Evolutionary conservation across 2,888 invertebrate genomes (phyloP).

Genomic region (Maniola hyperantus): DNA sequence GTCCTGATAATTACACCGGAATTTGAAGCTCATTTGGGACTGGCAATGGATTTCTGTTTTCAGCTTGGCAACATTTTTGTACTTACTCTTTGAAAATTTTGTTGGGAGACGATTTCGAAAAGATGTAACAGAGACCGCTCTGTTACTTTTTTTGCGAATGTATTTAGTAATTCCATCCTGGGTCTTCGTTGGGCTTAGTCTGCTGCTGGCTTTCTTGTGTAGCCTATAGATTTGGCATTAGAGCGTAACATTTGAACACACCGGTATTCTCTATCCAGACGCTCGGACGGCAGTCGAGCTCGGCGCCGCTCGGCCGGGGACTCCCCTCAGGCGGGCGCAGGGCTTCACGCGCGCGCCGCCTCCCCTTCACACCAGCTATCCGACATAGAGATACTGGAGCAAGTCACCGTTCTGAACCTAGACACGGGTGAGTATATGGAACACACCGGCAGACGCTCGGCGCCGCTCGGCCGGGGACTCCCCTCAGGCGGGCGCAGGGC

Average conservation of each 20-base stretch:
- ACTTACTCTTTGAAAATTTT: too few relatives aligned
- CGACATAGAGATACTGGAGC: slow-evolving; percentile 96
- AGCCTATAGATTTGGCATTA: too few relatives aligned
- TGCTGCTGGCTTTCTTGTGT: not conserved
- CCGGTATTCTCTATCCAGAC: not conserved
- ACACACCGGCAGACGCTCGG: slow-evolving; percentile 42
- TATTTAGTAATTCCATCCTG: too few relatives aligned
- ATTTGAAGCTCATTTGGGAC: too few relatives aligned
- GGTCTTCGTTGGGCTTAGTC: too few relatives aligned
- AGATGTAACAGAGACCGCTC: too few relatives aligned
- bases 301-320: slow-evolving; percentile 93
- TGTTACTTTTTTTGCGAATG: too few relatives aligned
- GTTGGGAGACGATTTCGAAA: too few relatives aligned
- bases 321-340: slow-evolving; percentile 88
- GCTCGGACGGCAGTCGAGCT: slow-evolving; percentile 69
- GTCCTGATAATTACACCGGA: too few relatives aligned
- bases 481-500: slow-evolving; percentile 88
- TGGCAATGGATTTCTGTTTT: too few relatives aligned
- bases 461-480: slow-evolving; percentile 94
- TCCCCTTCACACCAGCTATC: slow-evolving; percentile 91
- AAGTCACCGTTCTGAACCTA: slow-evolving; percentile 91
- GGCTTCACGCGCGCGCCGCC: slow-evolving; percentile 93
- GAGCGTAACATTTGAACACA: not conserved
- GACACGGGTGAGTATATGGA: slow-evolving; percentile 82
- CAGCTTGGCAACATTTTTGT: too few relatives aligned